Percentiles rank a stretch among this genome's conserved stretches.
Evolutionary conservation across 2,113 vertebrate genomes (phyloP).

Genomic region (Mesoclemmys tuberculata): DNA sequence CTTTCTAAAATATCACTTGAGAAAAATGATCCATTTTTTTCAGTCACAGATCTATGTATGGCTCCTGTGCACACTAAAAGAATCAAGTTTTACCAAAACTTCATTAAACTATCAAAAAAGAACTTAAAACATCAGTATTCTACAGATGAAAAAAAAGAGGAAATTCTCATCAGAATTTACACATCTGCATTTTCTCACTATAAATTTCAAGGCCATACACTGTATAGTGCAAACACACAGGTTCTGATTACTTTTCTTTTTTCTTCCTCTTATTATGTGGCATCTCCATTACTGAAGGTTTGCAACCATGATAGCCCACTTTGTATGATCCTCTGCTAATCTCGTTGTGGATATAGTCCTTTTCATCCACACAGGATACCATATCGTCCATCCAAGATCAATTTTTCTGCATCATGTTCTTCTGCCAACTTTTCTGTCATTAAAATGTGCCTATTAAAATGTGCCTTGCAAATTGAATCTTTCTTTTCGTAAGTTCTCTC

Average conservation of each 20-base stretch:
- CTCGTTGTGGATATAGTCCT: neutral
- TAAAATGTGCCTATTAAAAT: too few species aligned
- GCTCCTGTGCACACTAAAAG: neutral
- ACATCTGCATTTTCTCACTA: neutral
- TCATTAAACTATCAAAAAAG: neutral
- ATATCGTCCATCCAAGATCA: neutral
- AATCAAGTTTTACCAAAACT: neutral
- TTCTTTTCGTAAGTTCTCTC: neutral
- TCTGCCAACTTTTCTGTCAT: too few species aligned
- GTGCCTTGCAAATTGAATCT: neutral
- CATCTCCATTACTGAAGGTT: neutral
- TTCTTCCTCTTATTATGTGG: neutral
- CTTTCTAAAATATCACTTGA: neutral
- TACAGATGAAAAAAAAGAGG: neutral
- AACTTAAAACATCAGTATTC: neutral
- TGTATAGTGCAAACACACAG: too few species aligned
- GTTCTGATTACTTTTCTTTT: neutral
- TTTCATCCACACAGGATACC: neutral
- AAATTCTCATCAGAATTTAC: neutral
- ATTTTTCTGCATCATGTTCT: neutral
- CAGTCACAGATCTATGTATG: neutral
- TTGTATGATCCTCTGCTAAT: neutral
- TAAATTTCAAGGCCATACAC: neutral
- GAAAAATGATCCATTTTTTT: neutral
- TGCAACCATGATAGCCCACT: neutral